Evolutionary conservation across 1,140 invertebrate genomes (phyloP).

Genomic region (Nebria ingens): DNA sequence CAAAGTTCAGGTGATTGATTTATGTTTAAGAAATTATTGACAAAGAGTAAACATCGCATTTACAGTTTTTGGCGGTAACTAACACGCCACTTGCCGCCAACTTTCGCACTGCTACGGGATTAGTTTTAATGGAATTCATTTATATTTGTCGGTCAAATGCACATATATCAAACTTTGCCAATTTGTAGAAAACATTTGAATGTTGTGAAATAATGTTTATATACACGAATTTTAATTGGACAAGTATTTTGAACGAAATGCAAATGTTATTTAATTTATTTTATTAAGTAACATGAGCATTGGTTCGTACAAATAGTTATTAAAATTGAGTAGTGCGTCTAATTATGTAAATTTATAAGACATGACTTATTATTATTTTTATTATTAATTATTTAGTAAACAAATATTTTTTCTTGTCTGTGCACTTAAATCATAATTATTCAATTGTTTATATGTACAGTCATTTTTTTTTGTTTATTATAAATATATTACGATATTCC

Average conservation of each 20-base stretch:
- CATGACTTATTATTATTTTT: neutral
- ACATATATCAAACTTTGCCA: no score
- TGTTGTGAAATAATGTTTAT: neutral
- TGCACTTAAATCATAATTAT: neutral
- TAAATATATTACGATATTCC: conserved; percentile 2
- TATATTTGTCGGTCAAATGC: no score
- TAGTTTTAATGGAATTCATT: no score
- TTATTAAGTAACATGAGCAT: neutral
- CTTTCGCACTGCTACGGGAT: no score
- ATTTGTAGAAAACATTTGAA: neutral
- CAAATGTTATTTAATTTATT: neutral
- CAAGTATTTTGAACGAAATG: neutral
- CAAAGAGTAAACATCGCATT: no score
- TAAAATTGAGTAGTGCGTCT: neutral
- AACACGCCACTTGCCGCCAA: no score
- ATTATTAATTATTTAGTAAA: neutral
- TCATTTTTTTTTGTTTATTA: neutral
- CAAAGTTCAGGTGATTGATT: no score
- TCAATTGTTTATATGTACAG: neutral
- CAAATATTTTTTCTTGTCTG: neutral
- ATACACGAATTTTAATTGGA: neutral
- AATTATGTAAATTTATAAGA: neutral
- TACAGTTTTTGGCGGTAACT: no score
- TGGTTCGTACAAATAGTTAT: neutral
- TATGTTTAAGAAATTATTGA: neutral